Percentiles rank a stretch among this genome's conserved stretches.
phyloP scores from a whole-genome alignment of 2,888 invertebrate species.

The Didymodactylos carnosus region DNA sequence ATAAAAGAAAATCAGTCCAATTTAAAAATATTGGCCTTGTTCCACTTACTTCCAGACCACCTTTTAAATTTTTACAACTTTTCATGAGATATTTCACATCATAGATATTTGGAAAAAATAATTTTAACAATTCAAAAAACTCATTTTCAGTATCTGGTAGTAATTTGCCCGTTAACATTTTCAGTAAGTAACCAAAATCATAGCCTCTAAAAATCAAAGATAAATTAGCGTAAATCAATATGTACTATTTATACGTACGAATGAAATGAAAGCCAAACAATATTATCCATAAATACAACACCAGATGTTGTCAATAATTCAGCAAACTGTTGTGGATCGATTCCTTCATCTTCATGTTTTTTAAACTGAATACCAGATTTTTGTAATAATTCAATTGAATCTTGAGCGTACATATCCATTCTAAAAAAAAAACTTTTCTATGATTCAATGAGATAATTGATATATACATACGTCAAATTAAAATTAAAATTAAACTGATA shows the following conservation, averaged over 20 bases:
- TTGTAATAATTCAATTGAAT: constrained; percentile 12
- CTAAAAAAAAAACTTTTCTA: not conserved
- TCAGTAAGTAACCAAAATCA: constrained; percentile 15
- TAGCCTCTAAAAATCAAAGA: constrained; percentile 15
- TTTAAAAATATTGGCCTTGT: too few relatives aligned
- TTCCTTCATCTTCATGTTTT: constrained; percentile 11
- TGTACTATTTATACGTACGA: not conserved
- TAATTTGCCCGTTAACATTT: constrained; percentile 13
- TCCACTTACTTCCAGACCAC: constrained; percentile 16
- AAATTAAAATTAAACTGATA: constrained; percentile 99
- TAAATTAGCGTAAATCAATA: not conserved
- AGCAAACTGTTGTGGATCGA: constrained; percentile 14
- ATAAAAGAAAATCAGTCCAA: too few relatives aligned
- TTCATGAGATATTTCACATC: constrained; percentile 16
- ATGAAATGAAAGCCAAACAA: constrained; percentile 14
- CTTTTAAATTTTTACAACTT: constrained; percentile 15
- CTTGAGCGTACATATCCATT: constrained; percentile 14
- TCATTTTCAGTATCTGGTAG: constrained; percentile 14
- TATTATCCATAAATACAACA: constrained; percentile 2
- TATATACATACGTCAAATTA: constrained; percentile 60
- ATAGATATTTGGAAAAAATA: constrained; percentile 16
- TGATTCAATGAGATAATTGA: not conserved
- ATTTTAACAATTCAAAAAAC: constrained; percentile 14
- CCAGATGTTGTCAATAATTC: constrained; percentile 12
- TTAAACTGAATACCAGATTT: constrained; percentile 14